phyloP scores from a whole-genome alignment of 2,113 vertebrate species.

The Cygnus atratus region DNA sequence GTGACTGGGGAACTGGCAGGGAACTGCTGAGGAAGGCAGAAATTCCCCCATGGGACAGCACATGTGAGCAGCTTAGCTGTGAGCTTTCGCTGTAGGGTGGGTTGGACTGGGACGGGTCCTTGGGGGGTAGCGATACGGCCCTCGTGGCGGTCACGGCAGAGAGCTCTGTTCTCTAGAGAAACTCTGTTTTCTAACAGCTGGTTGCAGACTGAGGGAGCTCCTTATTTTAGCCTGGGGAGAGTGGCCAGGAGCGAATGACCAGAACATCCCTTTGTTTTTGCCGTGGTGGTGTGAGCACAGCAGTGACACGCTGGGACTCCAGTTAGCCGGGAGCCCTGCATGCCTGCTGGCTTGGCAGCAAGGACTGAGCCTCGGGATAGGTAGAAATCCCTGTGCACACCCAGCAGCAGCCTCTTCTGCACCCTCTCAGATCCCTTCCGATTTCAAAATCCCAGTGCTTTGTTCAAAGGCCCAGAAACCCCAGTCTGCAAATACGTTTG shows the following conservation, averaged over 20 bases:
- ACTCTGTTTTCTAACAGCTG: background rate
- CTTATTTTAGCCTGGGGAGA: background rate
- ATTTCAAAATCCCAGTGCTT: background rate
- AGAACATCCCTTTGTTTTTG: background rate
- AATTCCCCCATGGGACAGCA: background rate
- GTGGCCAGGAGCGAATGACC: background rate
- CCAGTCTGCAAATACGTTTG: background rate
- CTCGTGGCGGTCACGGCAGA: background rate
- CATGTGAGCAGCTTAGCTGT: rapidly evolving
- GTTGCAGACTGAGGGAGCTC: background rate
- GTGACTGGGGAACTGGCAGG: background rate
- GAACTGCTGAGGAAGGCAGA: background rate
- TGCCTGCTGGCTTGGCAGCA: background rate
- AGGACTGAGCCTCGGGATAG: background rate
- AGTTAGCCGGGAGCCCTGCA: too few relatives aligned
- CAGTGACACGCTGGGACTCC: background rate
- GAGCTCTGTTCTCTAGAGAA: background rate
- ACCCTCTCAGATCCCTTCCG: background rate
- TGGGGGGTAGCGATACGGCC: background rate
- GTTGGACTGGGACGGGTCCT: background rate
- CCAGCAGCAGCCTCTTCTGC: background rate
- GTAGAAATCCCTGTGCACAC: background rate
- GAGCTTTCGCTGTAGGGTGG: background rate
- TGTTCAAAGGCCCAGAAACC: background rate
- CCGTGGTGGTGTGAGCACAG: background rate